These are phyloP conservation scores for Steinernema feltiae DNA, from an alignment of 1,140 invertebrate genomes.

Conservation along the genomic window DNA sequence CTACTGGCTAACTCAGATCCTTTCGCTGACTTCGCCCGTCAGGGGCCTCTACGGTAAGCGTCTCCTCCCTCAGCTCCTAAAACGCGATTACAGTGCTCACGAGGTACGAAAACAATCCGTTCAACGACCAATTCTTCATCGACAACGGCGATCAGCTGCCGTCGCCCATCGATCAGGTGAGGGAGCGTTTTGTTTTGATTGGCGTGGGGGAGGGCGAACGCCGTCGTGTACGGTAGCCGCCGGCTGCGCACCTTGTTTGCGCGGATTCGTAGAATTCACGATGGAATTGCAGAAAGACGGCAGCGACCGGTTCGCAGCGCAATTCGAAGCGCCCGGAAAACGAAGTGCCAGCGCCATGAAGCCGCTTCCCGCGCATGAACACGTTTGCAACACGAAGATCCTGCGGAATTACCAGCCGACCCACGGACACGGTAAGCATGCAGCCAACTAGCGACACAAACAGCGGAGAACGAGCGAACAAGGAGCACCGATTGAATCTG, in stretches of 20 bases:
- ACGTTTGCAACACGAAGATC: conserved; percentile 3
- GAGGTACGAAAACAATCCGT: background rate
- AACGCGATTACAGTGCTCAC: background rate
- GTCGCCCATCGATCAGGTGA: background rate
- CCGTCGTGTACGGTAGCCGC: background rate
- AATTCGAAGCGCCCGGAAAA: background rate
- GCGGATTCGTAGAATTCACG: background rate
- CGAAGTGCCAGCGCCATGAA: background rate
- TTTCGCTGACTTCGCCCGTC: background rate
- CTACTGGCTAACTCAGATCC: background rate
- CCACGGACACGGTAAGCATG: conserved; percentile 12
- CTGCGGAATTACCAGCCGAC: conserved; percentile 4
- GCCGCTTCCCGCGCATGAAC: background rate
- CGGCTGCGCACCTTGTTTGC: background rate
- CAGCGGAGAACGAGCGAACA: no score
- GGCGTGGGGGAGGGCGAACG: background rate
- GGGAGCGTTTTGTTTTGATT: background rate
- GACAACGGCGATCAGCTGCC: background rate
- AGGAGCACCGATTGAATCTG: no score
- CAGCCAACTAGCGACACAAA: no score
- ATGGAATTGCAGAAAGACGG: background rate
- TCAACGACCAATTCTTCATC: background rate
- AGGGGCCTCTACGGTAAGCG: background rate
- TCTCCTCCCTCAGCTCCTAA: background rate
- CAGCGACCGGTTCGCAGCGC: background rate